A percentile compares a stretch with the other conserved stretches of the same genome.
These are phyloP conservation scores for Macaria liturata DNA, from an alignment of 2,888 invertebrate genomes.

Conservation along the genomic window DNA sequence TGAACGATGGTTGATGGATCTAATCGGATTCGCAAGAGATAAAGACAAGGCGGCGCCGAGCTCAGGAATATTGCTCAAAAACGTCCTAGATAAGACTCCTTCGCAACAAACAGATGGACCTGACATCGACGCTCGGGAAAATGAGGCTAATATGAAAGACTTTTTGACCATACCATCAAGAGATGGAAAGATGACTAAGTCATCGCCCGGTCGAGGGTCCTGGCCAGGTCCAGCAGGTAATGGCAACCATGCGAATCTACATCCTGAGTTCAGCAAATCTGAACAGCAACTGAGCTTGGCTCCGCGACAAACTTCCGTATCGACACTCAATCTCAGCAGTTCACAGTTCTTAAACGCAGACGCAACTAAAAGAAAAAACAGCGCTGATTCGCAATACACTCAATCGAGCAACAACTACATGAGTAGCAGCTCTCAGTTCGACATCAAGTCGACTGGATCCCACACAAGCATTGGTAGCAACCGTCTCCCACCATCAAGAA, in stretches of 20 bases:
- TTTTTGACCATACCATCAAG: constrained; percentile 87
- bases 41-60: constrained; percentile 71
- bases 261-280: constrained; percentile 91
- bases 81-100: constrained; percentile 65
- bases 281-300: constrained; percentile 88
- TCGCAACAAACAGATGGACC: constrained; percentile 55
- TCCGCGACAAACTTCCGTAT: constrained; percentile 78
- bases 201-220: constrained; percentile 90
- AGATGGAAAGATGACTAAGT: constrained; percentile 89
- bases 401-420: constrained; percentile 78
- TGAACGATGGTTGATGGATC: constrained; percentile 97
- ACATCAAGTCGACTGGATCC: constrained; percentile 67
- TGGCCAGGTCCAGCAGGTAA: constrained; percentile 92
- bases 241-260: constrained; percentile 76
- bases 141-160: constrained; percentile 67
- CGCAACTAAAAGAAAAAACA: constrained; percentile 78
- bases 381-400: constrained; percentile 83
- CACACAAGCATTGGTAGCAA: constrained; percentile 68
- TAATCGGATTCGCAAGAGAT: constrained; percentile 96
- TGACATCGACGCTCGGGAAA: constrained; percentile 74
- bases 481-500: constrained; percentile 89
- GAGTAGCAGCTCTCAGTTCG: constrained; percentile 73
- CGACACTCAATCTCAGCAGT: constrained; percentile 77
- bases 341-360: constrained; percentile 83
- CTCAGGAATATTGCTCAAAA: constrained; percentile 77